Evolutionary conservation across 2,888 invertebrate genomes (phyloP), one percentile per base, ranked within the genome.

Genomic region (Catocala fraxini): DNA sequence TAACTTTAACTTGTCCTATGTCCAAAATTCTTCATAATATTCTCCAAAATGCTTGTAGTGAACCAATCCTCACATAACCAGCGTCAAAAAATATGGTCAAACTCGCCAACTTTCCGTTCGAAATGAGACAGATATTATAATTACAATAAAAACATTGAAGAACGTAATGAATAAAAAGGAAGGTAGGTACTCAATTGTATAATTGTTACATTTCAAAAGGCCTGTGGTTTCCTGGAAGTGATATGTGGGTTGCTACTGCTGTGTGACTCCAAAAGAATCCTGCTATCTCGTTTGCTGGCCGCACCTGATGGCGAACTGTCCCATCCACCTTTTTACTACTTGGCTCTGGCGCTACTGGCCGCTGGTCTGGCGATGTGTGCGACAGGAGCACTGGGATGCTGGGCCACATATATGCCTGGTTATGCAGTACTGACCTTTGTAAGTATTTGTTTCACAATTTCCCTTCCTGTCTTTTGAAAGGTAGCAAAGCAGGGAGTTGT

Each of bases 401-500:
- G 97, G 97, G 97, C 97, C 0, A 96, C 97, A 0, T 97, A 97
- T 79, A 94, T 97, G 77, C 96, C 96, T 71, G 97, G 96, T 77
- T 97, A 96, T 80, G 96, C 96, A 74, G 95, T 97, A 69, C 92
- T 97, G n/a, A 95, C 95, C 57, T 86, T 96, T 65, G 97, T 97
- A 93, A 95, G 95, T 90, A 53, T 3, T n/a, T 25, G 10, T 33
- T 25, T 25, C 25, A 25, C 25, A 25, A 0, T 25, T 25, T 25
- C 25, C 25, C 4, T 25, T 25, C 25, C 25, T 25, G 25, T 25
- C 25, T 25, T 25, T 25, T 25, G 25, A 25, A 25, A 25, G 25
- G 25, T 25, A 25, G 25, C 25, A 25, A 25, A 25, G 2, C 15
- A 15, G 15, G 25, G 25, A 3, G 25, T 25, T 25, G 25, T 1